Evolutionary conservation across 2,888 invertebrate genomes (phyloP), one percentile per base, ranked within the genome.

Genomic region (Helleia helle): DNA sequence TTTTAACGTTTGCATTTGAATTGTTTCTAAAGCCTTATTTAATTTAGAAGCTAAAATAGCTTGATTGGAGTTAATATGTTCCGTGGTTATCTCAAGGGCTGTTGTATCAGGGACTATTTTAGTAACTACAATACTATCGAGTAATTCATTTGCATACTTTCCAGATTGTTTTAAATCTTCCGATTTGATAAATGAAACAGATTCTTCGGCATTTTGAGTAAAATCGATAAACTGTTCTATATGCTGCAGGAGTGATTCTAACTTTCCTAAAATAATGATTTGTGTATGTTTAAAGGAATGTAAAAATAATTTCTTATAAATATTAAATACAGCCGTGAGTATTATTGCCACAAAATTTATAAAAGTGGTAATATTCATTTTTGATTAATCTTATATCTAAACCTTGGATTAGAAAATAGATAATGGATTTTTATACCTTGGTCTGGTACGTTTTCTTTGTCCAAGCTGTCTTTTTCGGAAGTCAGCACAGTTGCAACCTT

Each of bases 221-320:
- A 73, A 48, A 49, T 77, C 70, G 43, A 77, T 70, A 38, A 73
- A 76, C 47, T 72, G 64, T 39, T 76, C 68, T 17, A 80, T 68
- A 38, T 71, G 66, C 31, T 67, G 55, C 39, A 71, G 40, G 6
- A 75, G 55, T 13, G 61, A 47, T 59, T 48, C 12, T 61, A 42
- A 48, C 59, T 56, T 40, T 59, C 77, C 28, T 28, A 28, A 28
- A 13, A 28, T 4, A n/a, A n/a, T n/a, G n/a, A n/a, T n/a, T n/a
- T n/a, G n/a, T n/a, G n/a, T n/a, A n/a, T n/a, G n/a, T n/a, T n/a
- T n/a, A n/a, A n/a, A n/a, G n/a, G n/a, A n/a, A n/a, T n/a, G n/a
- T n/a, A n/a, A n/a, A n/a, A n/a, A n/a, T 17, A 5, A 18, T 4
- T 18, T 18, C 18, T 18, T 18, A 4, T 3, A 18, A 18, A n/a